Evolutionary conservation across 2,113 vertebrate genomes (phyloP).

Genomic region (Ptilorrhoa leucosticta): DNA sequence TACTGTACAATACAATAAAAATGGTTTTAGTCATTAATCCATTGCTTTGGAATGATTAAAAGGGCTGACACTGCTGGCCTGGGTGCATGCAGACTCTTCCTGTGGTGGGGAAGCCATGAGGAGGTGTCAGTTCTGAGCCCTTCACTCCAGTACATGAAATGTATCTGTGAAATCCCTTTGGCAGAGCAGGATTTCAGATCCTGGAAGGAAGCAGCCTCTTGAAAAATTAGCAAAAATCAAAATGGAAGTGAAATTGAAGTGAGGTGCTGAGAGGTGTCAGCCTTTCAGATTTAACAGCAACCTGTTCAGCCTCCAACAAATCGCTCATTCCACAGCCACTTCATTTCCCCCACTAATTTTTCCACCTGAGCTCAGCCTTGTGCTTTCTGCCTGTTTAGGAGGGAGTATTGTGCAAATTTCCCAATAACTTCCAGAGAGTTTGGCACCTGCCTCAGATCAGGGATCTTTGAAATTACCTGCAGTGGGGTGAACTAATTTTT

Average conservation of each 20-base stretch:
- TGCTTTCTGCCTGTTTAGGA: neutral
- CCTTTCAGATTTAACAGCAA: neutral
- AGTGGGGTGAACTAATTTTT: neutral
- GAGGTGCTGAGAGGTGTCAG: neutral
- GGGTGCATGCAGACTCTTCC: neutral
- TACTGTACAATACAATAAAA: constrained; percentile 44
- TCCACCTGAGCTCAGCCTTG: neutral
- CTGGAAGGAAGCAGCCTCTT: neutral
- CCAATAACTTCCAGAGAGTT: neutral
- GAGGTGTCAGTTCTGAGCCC: neutral
- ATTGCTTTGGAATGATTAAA: neutral
- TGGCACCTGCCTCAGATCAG: neutral
- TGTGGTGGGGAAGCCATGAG: neutral
- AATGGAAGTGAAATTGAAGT: neutral
- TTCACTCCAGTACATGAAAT: neutral
- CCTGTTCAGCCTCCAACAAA: neutral
- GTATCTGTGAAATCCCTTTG: neutral
- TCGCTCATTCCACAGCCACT: neutral
- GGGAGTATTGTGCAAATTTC: neutral
- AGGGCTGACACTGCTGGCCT: neutral
- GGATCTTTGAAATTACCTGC: neutral
- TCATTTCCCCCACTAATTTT: neutral
- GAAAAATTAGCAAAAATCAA: neutral
- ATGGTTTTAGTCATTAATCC: neutral
- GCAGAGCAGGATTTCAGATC: neutral